These are phyloP conservation scores for Clarias macrocephalus DNA, from an alignment of 2,113 vertebrate species.

Conservation along the genomic window DNA sequence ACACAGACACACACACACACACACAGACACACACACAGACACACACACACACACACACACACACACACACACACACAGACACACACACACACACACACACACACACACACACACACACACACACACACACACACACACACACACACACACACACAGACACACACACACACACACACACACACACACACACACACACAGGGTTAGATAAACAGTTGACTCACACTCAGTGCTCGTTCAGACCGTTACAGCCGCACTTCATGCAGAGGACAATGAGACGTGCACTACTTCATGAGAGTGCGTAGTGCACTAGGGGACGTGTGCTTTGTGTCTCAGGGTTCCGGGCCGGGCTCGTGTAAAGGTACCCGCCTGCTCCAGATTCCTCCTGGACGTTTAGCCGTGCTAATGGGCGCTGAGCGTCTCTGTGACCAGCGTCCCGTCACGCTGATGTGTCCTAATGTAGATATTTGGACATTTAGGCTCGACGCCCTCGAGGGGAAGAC, in stretches of 20 bases:
- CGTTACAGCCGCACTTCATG: background rate
- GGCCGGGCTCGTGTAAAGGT: constrained; percentile 52
- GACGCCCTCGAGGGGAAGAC: constrained; percentile 44
- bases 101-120: no score
- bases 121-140: no score
- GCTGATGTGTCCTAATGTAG: constrained; percentile 68
- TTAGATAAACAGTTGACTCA: constrained; percentile 37
- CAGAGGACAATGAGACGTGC: background rate
- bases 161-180: constrained; percentile 68
- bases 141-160: no score
- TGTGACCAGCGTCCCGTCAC: constrained; percentile 59
- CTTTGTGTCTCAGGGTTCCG: background rate
- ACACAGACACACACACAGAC: constrained; percentile 66
- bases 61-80: no score
- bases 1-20: constrained; percentile 68
- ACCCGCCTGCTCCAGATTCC: constrained; percentile 66
- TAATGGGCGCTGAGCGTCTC: constrained; percentile 69
- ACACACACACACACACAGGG: constrained; percentile 65
- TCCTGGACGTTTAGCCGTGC: constrained; percentile 68
- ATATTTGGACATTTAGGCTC: constrained; percentile 65
- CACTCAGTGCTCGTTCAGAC: background rate
- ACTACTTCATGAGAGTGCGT: constrained; percentile 20
- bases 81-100: no score
- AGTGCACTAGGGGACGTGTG: constrained; percentile 29
- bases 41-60: no score